These are phyloP conservation scores for Melolontha melolontha DNA, from an alignment of 2,888 invertebrate species.

Conservation along the genomic window DNA sequence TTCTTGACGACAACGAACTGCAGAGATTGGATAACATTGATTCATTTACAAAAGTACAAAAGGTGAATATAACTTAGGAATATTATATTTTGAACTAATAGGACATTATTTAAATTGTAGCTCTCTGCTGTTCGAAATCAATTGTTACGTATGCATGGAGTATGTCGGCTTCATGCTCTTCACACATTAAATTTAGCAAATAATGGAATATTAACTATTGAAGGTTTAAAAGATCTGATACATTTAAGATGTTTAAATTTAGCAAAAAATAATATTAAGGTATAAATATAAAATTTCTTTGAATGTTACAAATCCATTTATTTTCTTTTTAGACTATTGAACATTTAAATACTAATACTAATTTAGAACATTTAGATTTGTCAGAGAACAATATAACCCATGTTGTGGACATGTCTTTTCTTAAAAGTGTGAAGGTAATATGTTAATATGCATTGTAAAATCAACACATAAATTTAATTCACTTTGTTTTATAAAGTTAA, in stretches of 20 bases:
- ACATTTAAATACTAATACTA: slow-evolving; percentile 84
- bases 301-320: slow-evolving; percentile 19
- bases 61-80: slow-evolving; percentile 65
- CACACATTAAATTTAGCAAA: slow-evolving; percentile 86
- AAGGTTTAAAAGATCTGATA: slow-evolving; percentile 87
- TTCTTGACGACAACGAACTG: slow-evolving; percentile 88
- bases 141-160: slow-evolving; percentile 87
- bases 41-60: slow-evolving; percentile 81
- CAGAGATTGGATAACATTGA: slow-evolving; percentile 90
- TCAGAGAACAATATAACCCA: slow-evolving; percentile 90
- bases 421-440: slow-evolving; percentile 84
- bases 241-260: slow-evolving; percentile 86
- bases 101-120: slow-evolving; percentile 67
- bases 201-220: slow-evolving; percentile 90
- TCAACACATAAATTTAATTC: not conserved
- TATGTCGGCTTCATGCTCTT: slow-evolving; percentile 82
- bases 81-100: slow-evolving; percentile 31
- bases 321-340: slow-evolving; percentile 77
- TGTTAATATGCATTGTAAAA: not conserved
- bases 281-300: slow-evolving; percentile 54
- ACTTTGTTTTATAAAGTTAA: not conserved
- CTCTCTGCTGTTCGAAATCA: slow-evolving; percentile 88
- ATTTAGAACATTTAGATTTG: slow-evolving; percentile 86
- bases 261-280: slow-evolving; percentile 91
- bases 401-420: slow-evolving; percentile 85